Evolutionary conservation across 1,140 invertebrate species (phyloP).

Genomic region (Calephelis virginiensis): DNA sequence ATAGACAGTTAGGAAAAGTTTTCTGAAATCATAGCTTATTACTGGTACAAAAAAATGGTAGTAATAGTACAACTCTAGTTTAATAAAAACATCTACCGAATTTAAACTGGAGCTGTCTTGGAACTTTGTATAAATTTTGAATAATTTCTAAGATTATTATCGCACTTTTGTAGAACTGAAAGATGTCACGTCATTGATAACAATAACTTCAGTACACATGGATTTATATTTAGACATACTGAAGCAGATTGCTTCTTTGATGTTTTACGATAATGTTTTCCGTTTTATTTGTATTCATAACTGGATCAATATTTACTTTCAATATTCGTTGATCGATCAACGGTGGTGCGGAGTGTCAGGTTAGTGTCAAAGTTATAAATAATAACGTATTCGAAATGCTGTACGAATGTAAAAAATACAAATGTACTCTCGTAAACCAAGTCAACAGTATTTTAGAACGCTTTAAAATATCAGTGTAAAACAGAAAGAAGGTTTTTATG

Average conservation of each 20-base stretch:
- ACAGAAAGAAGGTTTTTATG: no score
- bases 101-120: not conserved
- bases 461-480: no score
- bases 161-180: not conserved
- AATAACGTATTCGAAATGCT: no score
- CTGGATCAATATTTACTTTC: conserved; percentile 40
- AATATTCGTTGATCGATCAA: conserved; percentile 32
- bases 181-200: conserved; percentile 4
- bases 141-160: not conserved
- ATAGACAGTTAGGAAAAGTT: no score
- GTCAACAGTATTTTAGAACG: no score
- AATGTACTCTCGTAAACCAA: no score
- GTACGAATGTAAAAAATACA: no score
- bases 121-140: not conserved
- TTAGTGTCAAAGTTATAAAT: not conserved
- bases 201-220: conserved; percentile 9
- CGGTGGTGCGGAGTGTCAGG: conserved; percentile 19
- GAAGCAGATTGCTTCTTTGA: conserved; percentile 28
- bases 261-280: conserved; percentile 25
- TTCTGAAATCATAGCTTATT: no score
- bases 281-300: conserved; percentile 40
- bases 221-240: conserved; percentile 9
- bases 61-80: no score
- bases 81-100: no score
- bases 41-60: no score